A percentile compares a stretch with the other conserved stretches of the same genome.
These are phyloP conservation scores for Phalacrocorax carbo DNA, from an alignment of 2,113 vertebrate genomes.

Conservation along the genomic window DNA sequence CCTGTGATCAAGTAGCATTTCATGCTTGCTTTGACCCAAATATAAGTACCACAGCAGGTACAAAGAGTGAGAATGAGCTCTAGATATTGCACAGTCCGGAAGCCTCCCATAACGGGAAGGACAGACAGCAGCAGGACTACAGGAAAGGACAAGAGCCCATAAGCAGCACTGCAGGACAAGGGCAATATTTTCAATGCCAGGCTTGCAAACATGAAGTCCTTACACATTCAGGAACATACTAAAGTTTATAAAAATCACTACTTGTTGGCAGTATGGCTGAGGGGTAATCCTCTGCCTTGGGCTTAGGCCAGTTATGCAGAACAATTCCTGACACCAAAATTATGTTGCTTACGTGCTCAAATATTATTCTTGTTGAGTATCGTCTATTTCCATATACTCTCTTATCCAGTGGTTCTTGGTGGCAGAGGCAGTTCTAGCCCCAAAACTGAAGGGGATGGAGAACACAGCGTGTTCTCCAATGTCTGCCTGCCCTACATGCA, in stretches of 20 bases:
- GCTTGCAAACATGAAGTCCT: not conserved
- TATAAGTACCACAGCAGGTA: not conserved
- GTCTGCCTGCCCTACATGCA: not conserved
- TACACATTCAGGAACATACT: not conserved
- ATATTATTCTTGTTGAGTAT: not conserved
- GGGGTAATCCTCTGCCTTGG: not conserved
- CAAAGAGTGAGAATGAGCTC: not conserved
- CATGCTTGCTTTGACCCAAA: not conserved
- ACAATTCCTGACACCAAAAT: not conserved
- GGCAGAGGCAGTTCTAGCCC: not conserved
- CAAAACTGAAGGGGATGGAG: not conserved
- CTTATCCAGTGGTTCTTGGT: not conserved
- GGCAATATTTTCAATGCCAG: not conserved
- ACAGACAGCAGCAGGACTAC: not conserved
- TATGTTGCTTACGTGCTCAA: not conserved
- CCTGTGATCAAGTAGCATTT: not conserved
- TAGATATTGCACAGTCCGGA: not conserved
- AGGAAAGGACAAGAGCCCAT: not conserved
- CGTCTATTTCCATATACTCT: not conserved
- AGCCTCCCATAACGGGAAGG: not conserved
- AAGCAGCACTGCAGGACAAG: not conserved
- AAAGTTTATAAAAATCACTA: not conserved
- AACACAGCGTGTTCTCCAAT: not conserved
- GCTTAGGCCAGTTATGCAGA: not conserved
- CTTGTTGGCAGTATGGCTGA: not conserved